phyloP scores from a whole-genome alignment of 2,113 vertebrate genomes.

The Tetraodon nigroviridis region DNA sequence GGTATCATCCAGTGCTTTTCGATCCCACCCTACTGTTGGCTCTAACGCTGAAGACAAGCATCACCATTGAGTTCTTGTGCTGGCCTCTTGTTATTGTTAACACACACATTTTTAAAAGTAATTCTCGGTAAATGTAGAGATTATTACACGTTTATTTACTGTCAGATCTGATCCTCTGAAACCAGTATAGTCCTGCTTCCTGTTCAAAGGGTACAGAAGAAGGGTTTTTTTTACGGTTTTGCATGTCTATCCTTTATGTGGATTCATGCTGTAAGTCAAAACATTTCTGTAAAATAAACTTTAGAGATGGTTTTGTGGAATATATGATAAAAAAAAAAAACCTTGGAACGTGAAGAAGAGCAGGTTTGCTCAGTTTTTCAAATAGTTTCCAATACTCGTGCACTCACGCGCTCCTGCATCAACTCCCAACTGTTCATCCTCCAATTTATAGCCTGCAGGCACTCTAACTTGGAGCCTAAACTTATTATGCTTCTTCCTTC shows the following conservation, averaged over 20 bases:
- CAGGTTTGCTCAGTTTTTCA: not conserved
- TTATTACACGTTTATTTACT: too few relatives aligned
- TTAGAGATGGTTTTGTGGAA: conserved; percentile 13
- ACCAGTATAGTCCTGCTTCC: too few relatives aligned
- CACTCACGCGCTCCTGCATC: conserved; percentile 32
- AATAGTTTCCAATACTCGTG: conserved; percentile 9
- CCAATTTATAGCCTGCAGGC: conserved; percentile 52
- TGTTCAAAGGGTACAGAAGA: too few relatives aligned
- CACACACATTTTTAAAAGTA: too few relatives aligned
- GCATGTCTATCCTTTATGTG: not conserved
- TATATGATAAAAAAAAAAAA: conserved; percentile 1
- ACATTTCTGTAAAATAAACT: not conserved
- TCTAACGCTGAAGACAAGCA: not conserved
- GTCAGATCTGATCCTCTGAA: too few relatives aligned
- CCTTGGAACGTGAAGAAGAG: not conserved
- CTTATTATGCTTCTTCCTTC: conserved; percentile 55
- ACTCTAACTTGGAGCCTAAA: conserved; percentile 56
- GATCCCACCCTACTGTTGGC: too few relatives aligned
- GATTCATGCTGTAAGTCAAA: conserved; percentile 4
- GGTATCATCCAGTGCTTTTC: too few relatives aligned
- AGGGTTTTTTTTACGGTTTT: too few relatives aligned
- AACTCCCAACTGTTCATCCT: conserved; percentile 44
- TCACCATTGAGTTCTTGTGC: not conserved
- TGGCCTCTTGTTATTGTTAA: not conserved
- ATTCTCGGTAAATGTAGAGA: too few relatives aligned